phyloP scores from a whole-genome alignment of 2,888 invertebrate genomes.

The Agonopterix arenella region DNA sequence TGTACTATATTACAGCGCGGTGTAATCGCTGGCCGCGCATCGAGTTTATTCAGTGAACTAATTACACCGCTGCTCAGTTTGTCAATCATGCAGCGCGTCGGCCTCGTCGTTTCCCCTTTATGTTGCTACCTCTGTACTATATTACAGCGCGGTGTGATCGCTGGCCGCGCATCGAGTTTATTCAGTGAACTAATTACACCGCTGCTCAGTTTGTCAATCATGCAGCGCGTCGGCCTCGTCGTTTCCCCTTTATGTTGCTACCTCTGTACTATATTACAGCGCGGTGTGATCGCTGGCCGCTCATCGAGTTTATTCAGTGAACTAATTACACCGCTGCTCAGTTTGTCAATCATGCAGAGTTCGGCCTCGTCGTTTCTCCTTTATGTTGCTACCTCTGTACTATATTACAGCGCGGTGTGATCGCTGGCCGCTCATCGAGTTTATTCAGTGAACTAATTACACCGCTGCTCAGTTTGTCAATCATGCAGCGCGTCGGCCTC shows the following conservation, averaged over 20 bases:
- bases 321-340: constrained; percentile 56
- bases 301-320: constrained; percentile 52
- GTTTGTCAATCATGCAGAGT: constrained; percentile 59
- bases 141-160: constrained; percentile 23
- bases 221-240: constrained; percentile 18
- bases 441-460: constrained; percentile 62
- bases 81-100: too few species aligned
- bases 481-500: constrained; percentile 30
- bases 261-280: background rate
- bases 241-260: background rate
- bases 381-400: too few species aligned
- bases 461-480: constrained; percentile 55
- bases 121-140: too few species aligned
- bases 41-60: too few species aligned
- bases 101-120: too few species aligned
- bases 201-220: constrained; percentile 60
- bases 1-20: too few species aligned
- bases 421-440: constrained; percentile 28
- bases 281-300: constrained; percentile 25
- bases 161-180: constrained; percentile 36
- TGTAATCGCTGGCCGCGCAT: too few species aligned
- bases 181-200: constrained; percentile 24
- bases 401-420: constrained; percentile 23
- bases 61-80: too few species aligned
- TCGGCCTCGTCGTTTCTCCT: background rate